Percentiles rank a stretch among this genome's conserved stretches.
phyloP scores from a whole-genome alignment of 2,797 vertebrate genomes.

The Carapus acus region DNA sequence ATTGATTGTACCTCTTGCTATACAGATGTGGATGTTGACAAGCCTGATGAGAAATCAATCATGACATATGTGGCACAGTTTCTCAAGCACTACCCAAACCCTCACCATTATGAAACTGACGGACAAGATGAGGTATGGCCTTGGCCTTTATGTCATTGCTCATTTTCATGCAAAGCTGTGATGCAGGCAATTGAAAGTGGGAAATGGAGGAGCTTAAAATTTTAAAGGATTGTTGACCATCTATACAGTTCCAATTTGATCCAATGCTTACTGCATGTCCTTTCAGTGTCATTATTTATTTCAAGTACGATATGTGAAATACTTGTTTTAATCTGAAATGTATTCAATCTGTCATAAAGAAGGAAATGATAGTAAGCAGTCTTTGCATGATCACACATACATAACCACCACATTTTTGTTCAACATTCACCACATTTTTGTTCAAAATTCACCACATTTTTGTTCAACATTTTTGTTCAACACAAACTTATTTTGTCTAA shows the following conservation, averaged over 20 bases:
- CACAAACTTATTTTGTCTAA: constrained; percentile 55
- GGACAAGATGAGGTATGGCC: constrained; percentile 83
- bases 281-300: too few species aligned
- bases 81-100: constrained; percentile 91
- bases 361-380: constrained; percentile 12
- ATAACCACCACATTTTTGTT: constrained; percentile 30
- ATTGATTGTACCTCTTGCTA: too few species aligned
- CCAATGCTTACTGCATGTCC: too few species aligned
- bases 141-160: neutral
- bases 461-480: too few species aligned
- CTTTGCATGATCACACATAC: constrained; percentile 26
- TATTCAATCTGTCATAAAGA: constrained; percentile 13
- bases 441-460: too few species aligned
- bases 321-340: constrained; percentile 1
- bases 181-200: neutral
- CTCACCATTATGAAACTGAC: constrained; percentile 74
- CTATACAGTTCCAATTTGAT: too few species aligned
- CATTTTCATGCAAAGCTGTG: neutral
- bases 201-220: too few species aligned
- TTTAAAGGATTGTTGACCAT: too few species aligned
- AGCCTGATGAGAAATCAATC: constrained; percentile 98
- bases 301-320: too few species aligned
- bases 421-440: too few species aligned
- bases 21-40: constrained; percentile 96
- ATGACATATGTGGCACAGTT: constrained; percentile 99